These are phyloP conservation scores for Volucella bombylans DNA, from an alignment of 2,888 invertebrate species.

Conservation along the genomic window DNA sequence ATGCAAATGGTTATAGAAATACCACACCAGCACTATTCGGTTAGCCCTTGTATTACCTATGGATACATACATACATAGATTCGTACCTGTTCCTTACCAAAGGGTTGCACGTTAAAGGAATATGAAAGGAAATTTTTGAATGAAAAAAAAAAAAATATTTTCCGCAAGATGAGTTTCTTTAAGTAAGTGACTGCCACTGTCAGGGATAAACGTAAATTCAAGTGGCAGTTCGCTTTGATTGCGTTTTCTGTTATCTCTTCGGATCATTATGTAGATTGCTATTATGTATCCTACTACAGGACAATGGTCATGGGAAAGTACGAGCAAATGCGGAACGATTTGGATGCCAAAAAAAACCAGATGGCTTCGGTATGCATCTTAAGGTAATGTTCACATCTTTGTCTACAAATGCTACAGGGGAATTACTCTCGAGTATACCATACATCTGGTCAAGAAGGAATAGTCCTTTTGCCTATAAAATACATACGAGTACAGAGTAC, in stretches of 20 bases:
- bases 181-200: not conserved
- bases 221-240: not conserved
- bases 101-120: slow-evolving; percentile 12
- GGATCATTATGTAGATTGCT: slow-evolving; percentile 3
- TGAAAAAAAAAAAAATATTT: slow-evolving; percentile 42
- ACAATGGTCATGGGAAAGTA: slow-evolving; percentile 55
- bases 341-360: slow-evolving; percentile 11
- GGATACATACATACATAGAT: not conserved
- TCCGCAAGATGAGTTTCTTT: slow-evolving; percentile 54
- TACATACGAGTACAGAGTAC: no score
- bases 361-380: not conserved
- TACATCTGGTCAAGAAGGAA: no score
- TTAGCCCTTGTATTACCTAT: not conserved
- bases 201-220: not conserved
- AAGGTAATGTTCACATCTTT: not conserved
- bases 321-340: not conserved
- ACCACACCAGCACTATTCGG: not conserved
- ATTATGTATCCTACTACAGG: slow-evolving; percentile 11
- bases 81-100: not conserved
- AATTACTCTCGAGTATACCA: no score
- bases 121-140: not conserved
- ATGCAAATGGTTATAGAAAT: slow-evolving; percentile 49
- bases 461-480: no score
- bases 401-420: not conserved
- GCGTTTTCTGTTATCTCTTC: not conserved